Evolutionary conservation across 1,140 invertebrate genomes (phyloP).

Genomic region (Belonocnema kinseyi): DNA sequence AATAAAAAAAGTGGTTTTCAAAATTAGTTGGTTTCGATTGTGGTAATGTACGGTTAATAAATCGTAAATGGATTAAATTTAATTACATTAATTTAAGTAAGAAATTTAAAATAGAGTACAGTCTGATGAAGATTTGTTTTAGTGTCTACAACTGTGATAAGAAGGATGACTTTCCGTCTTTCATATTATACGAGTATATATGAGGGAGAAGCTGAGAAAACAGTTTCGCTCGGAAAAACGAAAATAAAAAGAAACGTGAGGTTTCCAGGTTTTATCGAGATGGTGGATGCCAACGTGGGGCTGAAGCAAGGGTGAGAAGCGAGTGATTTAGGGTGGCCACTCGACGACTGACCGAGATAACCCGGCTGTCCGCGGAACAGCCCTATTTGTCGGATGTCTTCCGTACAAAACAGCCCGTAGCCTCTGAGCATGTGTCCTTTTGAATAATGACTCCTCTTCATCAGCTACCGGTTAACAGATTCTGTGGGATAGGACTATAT

Average conservation of each 20-base stretch:
- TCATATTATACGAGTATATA: not conserved
- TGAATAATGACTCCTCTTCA: slow-evolving; percentile 36
- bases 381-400: slow-evolving; percentile 71
- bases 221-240: not conserved
- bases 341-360: slow-evolving; percentile 71
- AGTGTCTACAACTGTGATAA: no score
- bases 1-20: no score
- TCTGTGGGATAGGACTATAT: not conserved
- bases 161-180: no score
- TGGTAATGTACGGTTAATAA: no score
- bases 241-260: slow-evolving; percentile 13
- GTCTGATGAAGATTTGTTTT: no score
- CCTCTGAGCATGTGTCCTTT: slow-evolving; percentile 32
- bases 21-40: no score
- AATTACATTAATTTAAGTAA: no score
- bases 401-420: slow-evolving; percentile 65
- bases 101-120: no score
- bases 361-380: slow-evolving; percentile 70
- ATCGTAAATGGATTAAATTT: no score
- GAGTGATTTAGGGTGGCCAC: slow-evolving; percentile 71
- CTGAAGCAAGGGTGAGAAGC: slow-evolving; percentile 40
- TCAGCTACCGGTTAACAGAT: slow-evolving; percentile 23
- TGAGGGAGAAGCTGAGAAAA: not conserved
- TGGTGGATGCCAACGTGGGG: slow-evolving; percentile 19
- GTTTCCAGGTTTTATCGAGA: slow-evolving; percentile 32